Evolutionary conservation across 2,113 vertebrate genomes (phyloP).

Genomic region (Eulacestoma nigropectus): DNA sequence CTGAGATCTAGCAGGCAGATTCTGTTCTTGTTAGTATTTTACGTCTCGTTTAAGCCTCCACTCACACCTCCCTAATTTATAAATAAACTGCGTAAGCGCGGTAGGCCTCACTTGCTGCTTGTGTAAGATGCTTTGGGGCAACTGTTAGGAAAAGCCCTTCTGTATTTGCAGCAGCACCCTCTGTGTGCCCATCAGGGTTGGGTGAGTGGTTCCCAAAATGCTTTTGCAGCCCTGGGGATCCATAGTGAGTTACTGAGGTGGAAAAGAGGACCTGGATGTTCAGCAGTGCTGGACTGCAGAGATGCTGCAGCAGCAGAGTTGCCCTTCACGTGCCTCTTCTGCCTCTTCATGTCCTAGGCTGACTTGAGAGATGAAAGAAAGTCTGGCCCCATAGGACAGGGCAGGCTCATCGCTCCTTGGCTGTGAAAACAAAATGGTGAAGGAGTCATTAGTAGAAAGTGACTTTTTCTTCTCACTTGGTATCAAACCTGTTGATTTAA

Average conservation of each 20-base stretch:
- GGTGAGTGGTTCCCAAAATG: background rate
- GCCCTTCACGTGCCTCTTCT: accelerated
- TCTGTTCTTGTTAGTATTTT: background rate
- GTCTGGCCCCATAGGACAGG: background rate
- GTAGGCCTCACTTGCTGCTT: background rate
- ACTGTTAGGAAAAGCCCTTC: background rate
- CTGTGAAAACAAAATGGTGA: background rate
- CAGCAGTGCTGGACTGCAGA: background rate
- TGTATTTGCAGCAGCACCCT: background rate
- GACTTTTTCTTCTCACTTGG: background rate
- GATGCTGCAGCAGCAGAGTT: background rate
- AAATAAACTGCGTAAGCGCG: background rate
- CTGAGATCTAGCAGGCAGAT: background rate
- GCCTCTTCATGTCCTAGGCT: background rate
- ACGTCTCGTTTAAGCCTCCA: background rate
- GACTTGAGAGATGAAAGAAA: background rate
- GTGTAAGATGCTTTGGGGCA: background rate
- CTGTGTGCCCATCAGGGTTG: background rate
- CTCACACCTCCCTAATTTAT: background rate
- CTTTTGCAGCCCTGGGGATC: background rate
- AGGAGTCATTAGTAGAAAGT: background rate
- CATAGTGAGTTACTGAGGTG: background rate
- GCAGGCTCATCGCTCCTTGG: background rate
- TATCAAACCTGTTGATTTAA: background rate
- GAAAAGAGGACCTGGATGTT: background rate